Evolutionary conservation across 1,140 invertebrate genomes (phyloP).

Genomic region (Drosophila albomicans): DNA sequence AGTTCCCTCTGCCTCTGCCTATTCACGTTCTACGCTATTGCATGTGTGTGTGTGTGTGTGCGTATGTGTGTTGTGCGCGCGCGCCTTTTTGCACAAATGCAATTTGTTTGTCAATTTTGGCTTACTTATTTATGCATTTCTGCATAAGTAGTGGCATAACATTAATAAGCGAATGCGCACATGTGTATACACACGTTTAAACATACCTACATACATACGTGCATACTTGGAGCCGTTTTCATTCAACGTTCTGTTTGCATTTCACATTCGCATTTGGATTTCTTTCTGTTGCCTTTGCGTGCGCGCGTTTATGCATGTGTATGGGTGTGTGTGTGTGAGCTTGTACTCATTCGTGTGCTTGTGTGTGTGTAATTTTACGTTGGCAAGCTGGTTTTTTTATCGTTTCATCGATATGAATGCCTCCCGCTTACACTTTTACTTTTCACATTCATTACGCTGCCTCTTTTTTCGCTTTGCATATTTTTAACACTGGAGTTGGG

Average conservation of each 20-base stretch:
- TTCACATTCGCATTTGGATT: slow-evolving; percentile 48
- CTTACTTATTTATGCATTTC: slow-evolving; percentile 57
- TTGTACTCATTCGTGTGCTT: slow-evolving; percentile 26
- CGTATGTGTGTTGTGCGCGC: slow-evolving; percentile 49
- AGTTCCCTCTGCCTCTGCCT: slow-evolving; percentile 53
- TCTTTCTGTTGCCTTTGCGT: slow-evolving; percentile 27
- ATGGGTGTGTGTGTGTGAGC: slow-evolving; percentile 40
- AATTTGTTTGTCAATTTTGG: slow-evolving; percentile 52
- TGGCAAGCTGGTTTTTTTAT: slow-evolving; percentile 58
- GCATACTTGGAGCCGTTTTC: slow-evolving; percentile 41
- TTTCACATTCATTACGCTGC: slow-evolving; percentile 48
- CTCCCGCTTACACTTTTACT: slow-evolving; percentile 72
- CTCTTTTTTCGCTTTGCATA: slow-evolving; percentile 16
- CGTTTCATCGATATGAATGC: slow-evolving; percentile 66
- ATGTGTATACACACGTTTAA: neutral
- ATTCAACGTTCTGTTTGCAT: slow-evolving; percentile 58
- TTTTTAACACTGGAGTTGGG: slow-evolving; percentile 25
- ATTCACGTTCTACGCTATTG: slow-evolving; percentile 24
- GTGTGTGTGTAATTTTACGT: slow-evolving; percentile 69
- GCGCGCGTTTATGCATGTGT: slow-evolving; percentile 35
- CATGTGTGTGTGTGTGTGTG: slow-evolving; percentile 15
- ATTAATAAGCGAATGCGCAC: slow-evolving; percentile 11
- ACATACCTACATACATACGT: neutral
- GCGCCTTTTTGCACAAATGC: slow-evolving; percentile 68
- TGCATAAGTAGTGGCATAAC: slow-evolving; percentile 25